Conservation (phyloP, 2,888 invertebrate species). For the Ichneumoninae sp. region DNA sequence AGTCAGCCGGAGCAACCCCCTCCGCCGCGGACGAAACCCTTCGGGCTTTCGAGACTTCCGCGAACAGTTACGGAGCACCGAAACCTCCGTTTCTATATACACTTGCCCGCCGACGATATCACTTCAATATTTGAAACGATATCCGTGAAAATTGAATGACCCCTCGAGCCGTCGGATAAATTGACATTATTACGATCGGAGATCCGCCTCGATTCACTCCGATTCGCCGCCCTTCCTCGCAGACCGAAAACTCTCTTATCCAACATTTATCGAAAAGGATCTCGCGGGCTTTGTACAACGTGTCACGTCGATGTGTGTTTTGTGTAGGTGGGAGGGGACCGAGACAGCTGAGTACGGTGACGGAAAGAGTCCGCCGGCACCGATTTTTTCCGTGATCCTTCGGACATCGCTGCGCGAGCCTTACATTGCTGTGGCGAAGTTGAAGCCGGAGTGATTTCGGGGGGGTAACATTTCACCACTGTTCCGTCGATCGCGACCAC, state of each 20-base stretch:
- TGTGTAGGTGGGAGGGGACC: constrained; percentile 17
- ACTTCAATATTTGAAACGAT: constrained; percentile 54
- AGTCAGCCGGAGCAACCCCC: no score
- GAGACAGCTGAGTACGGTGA: not conserved
- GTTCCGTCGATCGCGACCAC: not conserved
- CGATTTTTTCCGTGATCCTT: constrained; percentile 48
- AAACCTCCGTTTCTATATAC: not conserved
- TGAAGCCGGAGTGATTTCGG: constrained; percentile 43
- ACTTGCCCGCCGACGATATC: not conserved
- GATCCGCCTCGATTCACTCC: constrained; percentile 5
- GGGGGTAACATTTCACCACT: constrained; percentile 39
- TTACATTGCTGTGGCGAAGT: constrained; percentile 47
- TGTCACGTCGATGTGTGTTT: not conserved
- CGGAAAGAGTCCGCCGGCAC: not conserved
- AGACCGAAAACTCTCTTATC: not conserved
- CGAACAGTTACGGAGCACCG: not conserved
- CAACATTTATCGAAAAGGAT: constrained; percentile 42
- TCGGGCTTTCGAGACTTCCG: constrained; percentile 20
- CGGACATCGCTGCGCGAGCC: constrained; percentile 46
- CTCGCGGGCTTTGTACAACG: constrained; percentile 62
- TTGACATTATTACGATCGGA: constrained; percentile 56
- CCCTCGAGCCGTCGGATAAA: constrained; percentile 34
- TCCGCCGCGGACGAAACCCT: not conserved
- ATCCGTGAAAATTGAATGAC: constrained; percentile 52
- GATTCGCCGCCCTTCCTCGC: not conserved